Percentiles rank a stretch among this genome's conserved stretches.
Conservation (phyloP, 2,113 vertebrate species). For the Laticauda laticaudata region DNA sequence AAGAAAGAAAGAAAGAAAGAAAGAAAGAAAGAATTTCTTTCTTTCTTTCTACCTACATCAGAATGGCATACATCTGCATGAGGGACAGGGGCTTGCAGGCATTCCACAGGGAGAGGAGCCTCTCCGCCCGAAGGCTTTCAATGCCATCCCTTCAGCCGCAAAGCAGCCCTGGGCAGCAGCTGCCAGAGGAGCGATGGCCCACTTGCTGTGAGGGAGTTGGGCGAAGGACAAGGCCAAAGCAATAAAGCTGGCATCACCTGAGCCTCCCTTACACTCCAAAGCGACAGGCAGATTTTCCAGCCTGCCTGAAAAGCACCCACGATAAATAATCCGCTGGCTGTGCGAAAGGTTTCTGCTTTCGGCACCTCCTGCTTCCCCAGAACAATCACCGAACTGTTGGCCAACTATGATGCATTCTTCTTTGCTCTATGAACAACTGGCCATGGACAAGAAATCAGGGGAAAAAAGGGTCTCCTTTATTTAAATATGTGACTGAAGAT, state of each 20-base stretch:
- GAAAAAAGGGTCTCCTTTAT: neutral
- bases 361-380: neutral
- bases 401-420: fast-evolving
- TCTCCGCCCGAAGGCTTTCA: fast-evolving
- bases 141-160: too few species aligned
- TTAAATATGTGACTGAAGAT: neutral
- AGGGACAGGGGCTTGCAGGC: too few species aligned
- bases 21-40: too few species aligned
- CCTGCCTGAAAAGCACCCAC: neutral
- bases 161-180: neutral
- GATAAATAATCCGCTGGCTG: neutral
- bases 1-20: too few species aligned
- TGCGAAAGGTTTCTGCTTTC: neutral
- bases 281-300: neutral
- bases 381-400: neutral
- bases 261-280: neutral
- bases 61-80: neutral
- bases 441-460: neutral
- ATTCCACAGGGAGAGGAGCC: neutral
- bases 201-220: neutral
- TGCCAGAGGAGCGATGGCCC: neutral
- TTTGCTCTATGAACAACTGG: neutral
- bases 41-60: too few species aligned
- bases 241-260: neutral
- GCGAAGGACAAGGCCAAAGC: neutral